Conservation (phyloP, 2,113 vertebrate species). For the Pomatorhinus ruficollis region DNA sequence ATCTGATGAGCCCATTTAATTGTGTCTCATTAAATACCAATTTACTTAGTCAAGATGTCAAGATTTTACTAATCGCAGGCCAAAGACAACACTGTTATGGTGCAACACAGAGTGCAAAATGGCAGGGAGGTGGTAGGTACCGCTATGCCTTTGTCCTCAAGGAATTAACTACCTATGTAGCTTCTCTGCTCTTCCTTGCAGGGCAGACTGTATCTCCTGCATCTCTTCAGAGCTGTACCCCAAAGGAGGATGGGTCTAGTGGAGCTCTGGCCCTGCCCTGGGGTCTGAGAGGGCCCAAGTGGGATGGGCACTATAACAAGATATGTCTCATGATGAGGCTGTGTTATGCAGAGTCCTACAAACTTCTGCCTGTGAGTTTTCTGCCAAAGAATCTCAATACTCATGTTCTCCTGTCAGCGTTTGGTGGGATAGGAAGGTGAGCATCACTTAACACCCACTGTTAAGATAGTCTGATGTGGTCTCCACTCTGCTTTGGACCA, state of each 20-base stretch:
- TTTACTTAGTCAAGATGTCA: neutral
- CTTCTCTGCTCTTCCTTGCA: neutral
- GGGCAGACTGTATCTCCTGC: neutral
- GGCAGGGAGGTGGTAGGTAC: neutral
- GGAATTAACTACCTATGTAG: neutral
- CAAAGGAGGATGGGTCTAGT: neutral
- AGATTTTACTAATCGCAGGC: neutral
- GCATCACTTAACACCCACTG: neutral
- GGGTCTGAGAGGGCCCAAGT: neutral
- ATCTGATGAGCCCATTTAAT: neutral
- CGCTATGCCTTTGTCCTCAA: neutral
- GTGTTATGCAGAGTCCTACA: neutral
- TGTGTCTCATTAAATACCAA: neutral
- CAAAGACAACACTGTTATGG: neutral
- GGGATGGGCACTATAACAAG: fast-evolving
- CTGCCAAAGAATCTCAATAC: neutral
- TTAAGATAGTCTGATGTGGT: neutral
- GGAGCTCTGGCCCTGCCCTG: neutral
- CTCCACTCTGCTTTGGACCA: neutral
- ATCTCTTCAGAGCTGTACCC: neutral
- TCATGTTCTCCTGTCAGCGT: neutral
- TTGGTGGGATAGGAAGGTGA: neutral
- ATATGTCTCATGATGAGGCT: neutral
- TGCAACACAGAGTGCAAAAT: neutral
- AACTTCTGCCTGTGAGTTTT: neutral